Evolutionary conservation across 2,797 vertebrate species (phyloP).

Genomic region (Anabas testudineus): DNA sequence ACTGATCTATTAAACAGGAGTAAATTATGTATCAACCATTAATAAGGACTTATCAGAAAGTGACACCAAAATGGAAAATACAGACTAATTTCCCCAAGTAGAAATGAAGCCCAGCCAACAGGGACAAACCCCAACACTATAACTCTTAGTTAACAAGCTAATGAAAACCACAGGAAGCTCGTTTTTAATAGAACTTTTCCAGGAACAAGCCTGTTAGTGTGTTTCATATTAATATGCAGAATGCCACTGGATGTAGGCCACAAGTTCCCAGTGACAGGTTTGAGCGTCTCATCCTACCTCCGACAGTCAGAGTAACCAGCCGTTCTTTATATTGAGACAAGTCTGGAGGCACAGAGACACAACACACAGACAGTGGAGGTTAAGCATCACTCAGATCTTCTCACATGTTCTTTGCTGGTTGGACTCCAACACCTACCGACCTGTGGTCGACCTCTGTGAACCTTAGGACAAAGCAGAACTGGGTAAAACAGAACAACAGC

Average conservation of each 20-base stretch:
- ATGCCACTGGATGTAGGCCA: neutral
- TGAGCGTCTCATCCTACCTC: conserved; percentile 10
- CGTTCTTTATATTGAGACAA: conserved; percentile 32
- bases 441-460: conserved; percentile 33
- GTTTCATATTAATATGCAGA: neutral
- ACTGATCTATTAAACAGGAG: neutral
- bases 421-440: neutral
- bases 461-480: conserved; percentile 37
- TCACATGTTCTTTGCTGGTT: conserved; percentile 10
- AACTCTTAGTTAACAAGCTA: neutral
- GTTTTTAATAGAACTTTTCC: neutral
- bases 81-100: neutral
- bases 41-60: neutral
- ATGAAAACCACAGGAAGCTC: conserved; percentile 3
- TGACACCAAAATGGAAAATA: neutral
- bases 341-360: conserved; percentile 31
- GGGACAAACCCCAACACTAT: neutral
- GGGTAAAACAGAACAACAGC: conserved; percentile 38
- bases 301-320: neutral
- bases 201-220: neutral
- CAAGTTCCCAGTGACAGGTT: neutral
- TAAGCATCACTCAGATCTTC: neutral
- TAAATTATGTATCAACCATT: neutral
- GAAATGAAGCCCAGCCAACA: neutral
- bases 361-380: conserved; percentile 16